Conservation (phyloP, 2,888 invertebrate genomes). For the Trachelus troglodyta region DNA sequence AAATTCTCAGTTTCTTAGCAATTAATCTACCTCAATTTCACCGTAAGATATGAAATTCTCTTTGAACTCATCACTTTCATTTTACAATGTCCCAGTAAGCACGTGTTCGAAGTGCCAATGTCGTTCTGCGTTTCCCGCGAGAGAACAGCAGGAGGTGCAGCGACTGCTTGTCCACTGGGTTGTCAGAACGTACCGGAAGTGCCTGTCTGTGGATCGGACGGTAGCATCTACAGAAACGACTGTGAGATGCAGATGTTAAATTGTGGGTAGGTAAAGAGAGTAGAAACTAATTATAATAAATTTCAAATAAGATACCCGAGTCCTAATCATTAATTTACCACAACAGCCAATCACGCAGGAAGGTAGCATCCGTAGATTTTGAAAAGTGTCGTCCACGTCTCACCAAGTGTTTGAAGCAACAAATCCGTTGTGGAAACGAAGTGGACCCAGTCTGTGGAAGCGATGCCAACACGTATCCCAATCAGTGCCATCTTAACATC, state of each 20-base stretch:
- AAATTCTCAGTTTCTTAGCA: neutral
- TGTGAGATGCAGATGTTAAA: conserved; percentile 91
- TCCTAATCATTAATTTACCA: neutral
- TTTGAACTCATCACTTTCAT: neutral
- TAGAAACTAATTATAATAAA: neutral
- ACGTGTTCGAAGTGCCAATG: conserved; percentile 92
- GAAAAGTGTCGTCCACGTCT: conserved; percentile 83
- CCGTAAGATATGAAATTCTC: neutral
- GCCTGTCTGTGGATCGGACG: conserved; percentile 89
- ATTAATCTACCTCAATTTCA: neutral
- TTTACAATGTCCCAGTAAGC: conserved; percentile 73
- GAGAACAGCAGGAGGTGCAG: conserved; percentile 74
- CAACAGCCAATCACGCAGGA: conserved; percentile 67
- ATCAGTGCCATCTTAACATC: conserved; percentile 84
- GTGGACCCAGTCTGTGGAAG: conserved; percentile 89
- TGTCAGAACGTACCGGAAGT: conserved; percentile 79
- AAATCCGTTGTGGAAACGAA: conserved; percentile 75
- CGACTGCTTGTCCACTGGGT: conserved; percentile 77
- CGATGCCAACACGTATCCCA: conserved; percentile 86
- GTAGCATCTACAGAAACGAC: conserved; percentile 86
- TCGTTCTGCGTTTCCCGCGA: conserved; percentile 87
- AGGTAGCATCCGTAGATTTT: conserved; percentile 78
- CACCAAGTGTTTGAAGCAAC: conserved; percentile 80
- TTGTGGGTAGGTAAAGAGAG: conserved; percentile 77
- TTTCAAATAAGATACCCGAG: neutral